phyloP scores from a whole-genome alignment of 2,888 invertebrate genomes.

The Fragum fragum region DNA sequence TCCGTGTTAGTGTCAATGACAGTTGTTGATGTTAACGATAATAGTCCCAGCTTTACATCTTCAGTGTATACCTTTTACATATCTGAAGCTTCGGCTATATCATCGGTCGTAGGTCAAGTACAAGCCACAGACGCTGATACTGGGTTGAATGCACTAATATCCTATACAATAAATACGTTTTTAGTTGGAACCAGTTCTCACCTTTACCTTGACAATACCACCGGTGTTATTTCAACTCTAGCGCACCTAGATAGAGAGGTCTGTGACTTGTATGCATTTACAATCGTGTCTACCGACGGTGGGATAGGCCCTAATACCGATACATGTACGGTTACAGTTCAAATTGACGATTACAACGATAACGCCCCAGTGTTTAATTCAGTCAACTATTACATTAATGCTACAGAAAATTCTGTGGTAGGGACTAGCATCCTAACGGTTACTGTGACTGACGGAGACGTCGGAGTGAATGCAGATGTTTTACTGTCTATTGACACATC shows the following conservation, averaged over 20 bases:
- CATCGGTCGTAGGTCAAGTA: slow-evolving; percentile 68
- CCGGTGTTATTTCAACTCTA: slow-evolving; percentile 66
- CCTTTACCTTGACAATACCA: slow-evolving; percentile 62
- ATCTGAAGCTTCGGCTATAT: slow-evolving; percentile 73
- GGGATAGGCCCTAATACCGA: slow-evolving; percentile 69
- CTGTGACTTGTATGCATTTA: slow-evolving; percentile 64
- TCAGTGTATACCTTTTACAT: slow-evolving; percentile 70
- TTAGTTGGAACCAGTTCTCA: slow-evolving; percentile 71
- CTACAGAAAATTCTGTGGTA: slow-evolving; percentile 71
- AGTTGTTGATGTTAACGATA: slow-evolving; percentile 79
- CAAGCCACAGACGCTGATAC: slow-evolving; percentile 76
- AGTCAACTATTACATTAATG: slow-evolving; percentile 38
- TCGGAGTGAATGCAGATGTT: slow-evolving; percentile 72
- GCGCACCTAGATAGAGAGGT: slow-evolving; percentile 75
- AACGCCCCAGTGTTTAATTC: slow-evolving; percentile 70
- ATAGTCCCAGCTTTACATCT: slow-evolving; percentile 71
- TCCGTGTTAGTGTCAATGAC: slow-evolving; percentile 71
- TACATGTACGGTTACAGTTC: slow-evolving; percentile 65
- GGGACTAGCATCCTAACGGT: slow-evolving; percentile 73
- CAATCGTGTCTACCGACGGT: slow-evolving; percentile 73
- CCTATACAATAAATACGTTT: slow-evolving; percentile 73
- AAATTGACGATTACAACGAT: slow-evolving; percentile 77
- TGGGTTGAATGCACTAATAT: slow-evolving; percentile 70
- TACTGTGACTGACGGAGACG: slow-evolving; percentile 73
- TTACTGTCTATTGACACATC: slow-evolving; percentile 71